A percentile compares a stretch with the other conserved stretches of the same genome.
Evolutionary conservation across 2,888 invertebrate genomes (phyloP).

Genomic region (Sesamia inferens): DNA sequence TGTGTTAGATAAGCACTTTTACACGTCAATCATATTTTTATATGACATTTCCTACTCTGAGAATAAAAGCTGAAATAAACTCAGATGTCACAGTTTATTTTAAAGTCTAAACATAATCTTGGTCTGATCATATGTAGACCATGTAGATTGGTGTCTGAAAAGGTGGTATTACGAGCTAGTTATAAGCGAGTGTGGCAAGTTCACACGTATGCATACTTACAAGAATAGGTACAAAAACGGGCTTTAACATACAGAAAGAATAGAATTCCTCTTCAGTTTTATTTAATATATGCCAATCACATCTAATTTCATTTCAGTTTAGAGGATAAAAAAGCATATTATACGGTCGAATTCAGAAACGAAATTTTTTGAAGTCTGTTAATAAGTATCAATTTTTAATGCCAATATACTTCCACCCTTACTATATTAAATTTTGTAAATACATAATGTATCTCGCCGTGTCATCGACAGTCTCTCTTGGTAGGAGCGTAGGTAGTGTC

Average conservation of each 20-base stretch:
- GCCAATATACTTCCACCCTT: constrained; percentile 24
- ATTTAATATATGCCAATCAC: constrained; percentile 17
- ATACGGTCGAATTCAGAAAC: too few species aligned
- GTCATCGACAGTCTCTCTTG: constrained; percentile 24
- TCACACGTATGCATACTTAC: neutral
- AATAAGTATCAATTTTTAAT: constrained; percentile 35
- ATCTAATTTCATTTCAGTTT: constrained; percentile 26
- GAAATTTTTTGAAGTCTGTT: too few species aligned
- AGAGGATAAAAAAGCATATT: too few species aligned
- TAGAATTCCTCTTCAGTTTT: neutral
- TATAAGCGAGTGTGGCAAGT: neutral
- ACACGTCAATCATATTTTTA: too few species aligned
- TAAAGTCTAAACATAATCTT: too few species aligned
- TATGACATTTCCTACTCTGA: too few species aligned
- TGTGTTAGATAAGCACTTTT: too few species aligned
- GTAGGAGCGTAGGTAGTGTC: constrained; percentile 29
- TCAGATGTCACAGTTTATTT: too few species aligned
- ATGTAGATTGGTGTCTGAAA: too few species aligned
- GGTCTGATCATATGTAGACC: too few species aligned
- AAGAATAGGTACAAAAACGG: neutral
- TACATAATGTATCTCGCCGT: constrained; percentile 39
- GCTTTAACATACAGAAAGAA: neutral
- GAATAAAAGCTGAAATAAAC: too few species aligned
- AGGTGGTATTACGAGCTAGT: neutral
- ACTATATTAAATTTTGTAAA: constrained; percentile 36